phyloP scores from a whole-genome alignment of 2,113 vertebrate species.

The Panthera tigris region DNA sequence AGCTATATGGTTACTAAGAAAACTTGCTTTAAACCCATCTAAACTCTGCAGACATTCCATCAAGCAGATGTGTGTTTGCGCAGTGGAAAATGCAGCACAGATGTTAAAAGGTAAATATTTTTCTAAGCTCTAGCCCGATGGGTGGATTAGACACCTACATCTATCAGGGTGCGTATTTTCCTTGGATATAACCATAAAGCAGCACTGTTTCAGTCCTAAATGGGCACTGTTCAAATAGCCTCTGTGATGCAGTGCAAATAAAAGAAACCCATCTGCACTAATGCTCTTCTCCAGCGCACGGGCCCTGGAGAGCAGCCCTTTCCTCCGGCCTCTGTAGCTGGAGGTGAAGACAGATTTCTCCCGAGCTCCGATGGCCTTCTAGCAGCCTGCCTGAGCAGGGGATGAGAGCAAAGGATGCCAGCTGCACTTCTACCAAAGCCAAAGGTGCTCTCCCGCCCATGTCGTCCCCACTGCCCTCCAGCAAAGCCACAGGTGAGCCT shows the following conservation, averaged over 20 bases:
- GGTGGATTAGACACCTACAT: conserved; percentile 81
- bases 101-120: conserved; percentile 88
- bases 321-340: neutral
- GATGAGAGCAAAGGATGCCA: neutral
- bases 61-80: conserved; percentile 81
- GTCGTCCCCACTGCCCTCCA: neutral
- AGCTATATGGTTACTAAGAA: conserved; percentile 84
- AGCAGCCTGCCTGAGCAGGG: neutral
- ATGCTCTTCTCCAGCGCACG: accelerated
- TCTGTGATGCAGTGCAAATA: neutral
- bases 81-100: conserved; percentile 83
- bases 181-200: conserved; percentile 73
- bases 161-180: conserved; percentile 73
- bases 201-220: conserved; percentile 66
- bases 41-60: conserved; percentile 80
- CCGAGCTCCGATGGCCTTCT: neutral
- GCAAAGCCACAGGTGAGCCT: neutral
- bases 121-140: conserved; percentile 80
- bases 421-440: neutral
- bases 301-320: conserved; percentile 10
- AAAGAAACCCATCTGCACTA: neutral
- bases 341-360: conserved; percentile 10
- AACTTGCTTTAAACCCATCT: conserved; percentile 84
- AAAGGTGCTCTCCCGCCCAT: accelerated
- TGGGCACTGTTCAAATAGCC: conserved; percentile 46